Base-by-base conservation (phyloP, 2,113 vertebrate species). In the Catharus bicknelli region DNA sequence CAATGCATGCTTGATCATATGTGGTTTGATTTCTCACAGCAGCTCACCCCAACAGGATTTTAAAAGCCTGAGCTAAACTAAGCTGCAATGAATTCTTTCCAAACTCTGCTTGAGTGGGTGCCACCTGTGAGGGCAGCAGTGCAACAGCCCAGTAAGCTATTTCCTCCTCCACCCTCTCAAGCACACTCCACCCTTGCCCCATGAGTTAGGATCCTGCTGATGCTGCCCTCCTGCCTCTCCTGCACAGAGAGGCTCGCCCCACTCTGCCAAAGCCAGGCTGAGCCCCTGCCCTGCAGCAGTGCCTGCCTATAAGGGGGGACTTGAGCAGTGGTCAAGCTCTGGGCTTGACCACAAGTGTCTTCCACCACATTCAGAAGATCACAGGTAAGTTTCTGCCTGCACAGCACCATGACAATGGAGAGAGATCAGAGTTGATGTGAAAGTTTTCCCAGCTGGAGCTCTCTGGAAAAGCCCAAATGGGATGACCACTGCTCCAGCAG, bases 321-420 rank as follows among this genome's bases (percentile, higher is more conserved):
- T 74, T 0, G 0, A 45, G n/a, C 2, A 2, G 13, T 16, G 26
- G 26, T 25, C 11, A 20, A 6, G 45, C 21, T 78, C 61, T 32
- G 69, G 21, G 47, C 25, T 40, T 64, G 30, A 16, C 43, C 36
- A 58, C 6, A 23, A 27, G 19, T 13, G 11, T 79, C 32, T 16
- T 42, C 61, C 62, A 55, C 32, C 18, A 9, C 23, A 22, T 50
- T 50, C 22, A 38, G 38, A 74, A 55, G 47, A 42, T 67, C 38
- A 58, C 27, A 58, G 42, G 14, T 58, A 20, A 45, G 40, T 20
- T 34, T 90, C 55, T 87, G 64, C 30, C 69, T 29, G 30, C 43
- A 45, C 34, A 90, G 57, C 34, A 82, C 40, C 20, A 21, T 9
- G 34, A 38, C 38, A 16, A 4, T 21, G 15, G 8, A 66, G 57